These are phyloP conservation scores for Polymixis flavicincta DNA, from an alignment of 2,888 invertebrate genomes.

Conservation along the genomic window DNA sequence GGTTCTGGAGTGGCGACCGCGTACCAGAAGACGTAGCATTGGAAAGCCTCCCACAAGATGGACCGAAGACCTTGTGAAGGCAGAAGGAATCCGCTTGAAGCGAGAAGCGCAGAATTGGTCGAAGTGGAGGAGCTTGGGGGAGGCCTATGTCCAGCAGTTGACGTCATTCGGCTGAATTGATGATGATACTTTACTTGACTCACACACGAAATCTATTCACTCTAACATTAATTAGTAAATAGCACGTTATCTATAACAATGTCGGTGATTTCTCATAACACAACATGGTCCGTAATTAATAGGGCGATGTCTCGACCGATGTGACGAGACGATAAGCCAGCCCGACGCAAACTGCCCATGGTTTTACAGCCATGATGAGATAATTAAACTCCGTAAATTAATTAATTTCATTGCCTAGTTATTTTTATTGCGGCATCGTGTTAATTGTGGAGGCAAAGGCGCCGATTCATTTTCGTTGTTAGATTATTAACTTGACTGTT, in stretches of 20 bases:
- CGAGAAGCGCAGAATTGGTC: too few species aligned
- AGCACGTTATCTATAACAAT: constrained; percentile 70
- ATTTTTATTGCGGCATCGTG: constrained; percentile 83
- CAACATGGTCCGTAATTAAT: constrained; percentile 75
- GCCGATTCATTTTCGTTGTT: constrained; percentile 76
- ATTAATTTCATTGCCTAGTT: constrained; percentile 85
- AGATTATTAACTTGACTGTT: constrained; percentile 58
- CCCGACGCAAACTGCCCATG: constrained; percentile 81
- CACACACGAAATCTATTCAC: constrained; percentile 46
- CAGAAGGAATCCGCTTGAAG: too few species aligned
- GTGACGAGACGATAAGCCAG: constrained; percentile 85
- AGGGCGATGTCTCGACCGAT: constrained; percentile 79
- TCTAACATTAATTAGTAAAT: constrained; percentile 68
- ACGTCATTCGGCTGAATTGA: too few species aligned
- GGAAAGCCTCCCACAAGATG: too few species aligned
- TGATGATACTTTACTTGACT: constrained; percentile 10
- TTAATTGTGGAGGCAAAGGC: constrained; percentile 79
- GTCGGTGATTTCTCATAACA: constrained; percentile 84
- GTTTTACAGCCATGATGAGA: constrained; percentile 85
- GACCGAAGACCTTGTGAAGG: too few species aligned
- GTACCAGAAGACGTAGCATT: too few species aligned
- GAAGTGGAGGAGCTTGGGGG: too few species aligned
- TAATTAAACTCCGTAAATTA: constrained; percentile 89
- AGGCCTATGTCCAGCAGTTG: too few species aligned
- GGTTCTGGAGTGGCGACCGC: too few species aligned